Base-by-base conservation (phyloP, 2,113 vertebrate genomes). In the Elephantulus edwardii region DNA sequence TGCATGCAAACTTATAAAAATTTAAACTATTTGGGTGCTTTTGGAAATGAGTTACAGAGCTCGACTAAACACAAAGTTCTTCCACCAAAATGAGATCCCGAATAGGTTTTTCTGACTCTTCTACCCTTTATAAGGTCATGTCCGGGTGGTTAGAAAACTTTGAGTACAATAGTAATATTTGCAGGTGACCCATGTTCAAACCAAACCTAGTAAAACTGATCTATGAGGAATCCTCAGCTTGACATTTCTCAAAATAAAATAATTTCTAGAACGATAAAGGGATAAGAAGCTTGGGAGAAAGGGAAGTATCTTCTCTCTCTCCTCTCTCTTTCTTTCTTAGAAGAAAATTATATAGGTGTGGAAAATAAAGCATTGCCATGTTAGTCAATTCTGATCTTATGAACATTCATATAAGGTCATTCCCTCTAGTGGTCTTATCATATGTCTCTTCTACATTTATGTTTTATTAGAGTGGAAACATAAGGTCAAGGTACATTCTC, bases 1-100 rank as follows among this genome's bases (percentile, higher is more conserved):
- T 76, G 71, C 70, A 79, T 87, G 87, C 92, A 95, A 92, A 86
- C 95, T 95, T 95, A 95, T 95, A 94, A 96, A 96, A 96, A 92
- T 94, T 94, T 96, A 95, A 95, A 95, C 92, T 92, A 94, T 92
- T 90, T 95, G 82, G 92, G 48, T 93, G 88, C 91, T 91, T 92
- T 94, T 86, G 86, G 95, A 95, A 95, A 95, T 92, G 75, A 95
- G 83, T 92, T 94, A 88, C 83, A 80, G 89, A 93, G 82, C 54
- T 92, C 40, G 0, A 56, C 83, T 91, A 92, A 93, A 92, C 89
- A 93, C 92, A 62, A 89, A 42, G 80, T 5, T 83, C 30, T 52
- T 80, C 88, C 64, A 28, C 38, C 66, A 92, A 90, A 95, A 94
- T 91, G 72, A 93, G 88, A 52, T 42, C 28, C 48, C 86, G 76